These are phyloP conservation scores for Acinonyx jubatus DNA, from an alignment of 2,113 vertebrate genomes.

Conservation along the genomic window DNA sequence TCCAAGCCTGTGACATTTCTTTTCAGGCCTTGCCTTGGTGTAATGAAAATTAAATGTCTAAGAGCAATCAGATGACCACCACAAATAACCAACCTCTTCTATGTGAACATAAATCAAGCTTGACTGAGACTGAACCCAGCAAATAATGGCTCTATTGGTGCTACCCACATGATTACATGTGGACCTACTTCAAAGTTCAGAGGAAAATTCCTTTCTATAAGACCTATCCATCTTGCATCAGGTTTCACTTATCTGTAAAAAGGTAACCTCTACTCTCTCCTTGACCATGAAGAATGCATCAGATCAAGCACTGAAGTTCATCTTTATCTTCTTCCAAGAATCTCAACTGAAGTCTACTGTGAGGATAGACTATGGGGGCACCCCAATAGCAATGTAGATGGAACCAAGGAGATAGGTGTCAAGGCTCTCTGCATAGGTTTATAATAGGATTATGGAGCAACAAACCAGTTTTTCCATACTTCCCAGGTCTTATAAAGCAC, in stretches of 20 bases:
- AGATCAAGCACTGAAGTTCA: background rate
- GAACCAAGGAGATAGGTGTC: background rate
- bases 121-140: background rate
- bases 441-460: background rate
- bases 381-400: background rate
- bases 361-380: background rate
- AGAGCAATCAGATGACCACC: constrained; percentile 71
- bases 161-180: background rate
- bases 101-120: background rate
- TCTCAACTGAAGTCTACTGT: background rate
- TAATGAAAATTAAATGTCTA: constrained; percentile 55
- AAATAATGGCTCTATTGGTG: constrained; percentile 2
- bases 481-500: background rate
- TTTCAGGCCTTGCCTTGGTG: constrained; percentile 75
- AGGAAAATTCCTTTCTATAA: background rate
- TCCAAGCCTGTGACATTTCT: constrained; percentile 73
- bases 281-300: background rate
- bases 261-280: background rate
- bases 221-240: background rate
- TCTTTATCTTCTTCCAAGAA: background rate
- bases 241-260: background rate
- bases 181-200: background rate
- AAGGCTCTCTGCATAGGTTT: background rate
- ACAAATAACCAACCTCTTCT: constrained; percentile 44
- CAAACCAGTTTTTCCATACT: background rate